phyloP scores from a whole-genome alignment of 1,140 invertebrate species.

The Caerostris extrusa region DNA sequence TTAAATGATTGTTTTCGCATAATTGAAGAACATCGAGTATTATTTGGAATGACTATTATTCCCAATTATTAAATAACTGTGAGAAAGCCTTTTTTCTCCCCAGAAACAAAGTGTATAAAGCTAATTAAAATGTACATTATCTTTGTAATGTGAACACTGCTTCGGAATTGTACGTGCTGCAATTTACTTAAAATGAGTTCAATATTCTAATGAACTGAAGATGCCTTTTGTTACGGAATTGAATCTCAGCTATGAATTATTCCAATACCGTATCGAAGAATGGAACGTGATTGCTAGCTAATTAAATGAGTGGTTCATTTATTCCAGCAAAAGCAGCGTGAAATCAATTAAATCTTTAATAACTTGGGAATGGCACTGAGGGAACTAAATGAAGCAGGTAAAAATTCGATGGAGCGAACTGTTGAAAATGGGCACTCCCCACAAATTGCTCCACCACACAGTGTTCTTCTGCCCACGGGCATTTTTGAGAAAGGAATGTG shows the following conservation, averaged over 20 bases:
- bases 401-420: not conserved
- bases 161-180: not conserved
- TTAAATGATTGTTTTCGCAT: no score
- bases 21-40: no score
- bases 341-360: constrained; percentile 40
- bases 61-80: no score
- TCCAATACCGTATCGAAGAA: not conserved
- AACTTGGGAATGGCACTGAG: not conserved
- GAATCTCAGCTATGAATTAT: not conserved
- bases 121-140: no score
- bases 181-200: not conserved
- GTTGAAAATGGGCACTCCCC: not conserved
- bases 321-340: not conserved
- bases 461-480: not conserved
- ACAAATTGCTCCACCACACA: not conserved
- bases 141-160: not conserved
- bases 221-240: not conserved
- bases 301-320: constrained; percentile 21
- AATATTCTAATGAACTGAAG: not conserved
- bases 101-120: no score
- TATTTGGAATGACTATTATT: no score
- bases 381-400: not conserved
- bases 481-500: constrained; percentile 3
- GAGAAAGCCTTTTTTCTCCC: no score
- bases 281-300: constrained; percentile 1